Conservation (phyloP, 2,888 invertebrate genomes). For the Itoplectis maculator region DNA sequence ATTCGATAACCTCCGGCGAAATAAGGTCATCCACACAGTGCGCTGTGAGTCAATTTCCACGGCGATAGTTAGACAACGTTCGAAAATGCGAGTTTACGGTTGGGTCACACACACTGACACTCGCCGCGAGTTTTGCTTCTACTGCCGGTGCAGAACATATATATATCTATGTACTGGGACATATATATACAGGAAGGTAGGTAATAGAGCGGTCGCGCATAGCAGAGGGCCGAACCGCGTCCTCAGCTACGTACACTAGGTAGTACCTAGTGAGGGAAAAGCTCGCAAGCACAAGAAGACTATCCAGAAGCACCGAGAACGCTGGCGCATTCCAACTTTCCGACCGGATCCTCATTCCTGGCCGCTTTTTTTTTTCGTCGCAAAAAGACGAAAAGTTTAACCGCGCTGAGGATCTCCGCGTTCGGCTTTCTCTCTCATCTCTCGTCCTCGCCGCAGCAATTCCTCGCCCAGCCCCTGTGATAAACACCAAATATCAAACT, state of each 20-base stretch:
- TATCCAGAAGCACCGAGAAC: conserved; percentile 22
- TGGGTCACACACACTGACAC: not conserved
- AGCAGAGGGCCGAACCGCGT: not conserved
- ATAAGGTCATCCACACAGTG: conserved; percentile 77
- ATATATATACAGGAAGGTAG: too few species aligned
- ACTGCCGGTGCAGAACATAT: too few species aligned
- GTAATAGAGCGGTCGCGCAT: not conserved
- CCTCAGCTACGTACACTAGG: too few species aligned
- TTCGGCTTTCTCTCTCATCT: conserved; percentile 22
- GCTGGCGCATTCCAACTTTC: conserved; percentile 54
- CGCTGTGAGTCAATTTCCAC: conserved; percentile 77
- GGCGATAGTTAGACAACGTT: conserved; percentile 73
- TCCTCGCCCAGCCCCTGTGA: not conserved
- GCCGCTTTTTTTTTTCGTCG: conserved; percentile 32
- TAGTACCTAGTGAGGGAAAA: too few species aligned
- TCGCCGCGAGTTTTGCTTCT: conserved; percentile 38
- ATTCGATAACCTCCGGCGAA: conserved; percentile 66
- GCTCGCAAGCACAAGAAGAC: not conserved
- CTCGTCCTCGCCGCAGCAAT: not conserved
- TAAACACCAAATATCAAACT: conserved; percentile 54
- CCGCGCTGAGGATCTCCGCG: conserved; percentile 42
- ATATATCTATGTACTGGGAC: too few species aligned
- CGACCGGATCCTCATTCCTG: conserved; percentile 64
- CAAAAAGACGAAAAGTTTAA: conserved; percentile 50
- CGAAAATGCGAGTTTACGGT: conserved; percentile 32